These are phyloP conservation scores for Gephyroberyx darwinii DNA, from an alignment of 2,797 vertebrate genomes.

Conservation along the genomic window DNA sequence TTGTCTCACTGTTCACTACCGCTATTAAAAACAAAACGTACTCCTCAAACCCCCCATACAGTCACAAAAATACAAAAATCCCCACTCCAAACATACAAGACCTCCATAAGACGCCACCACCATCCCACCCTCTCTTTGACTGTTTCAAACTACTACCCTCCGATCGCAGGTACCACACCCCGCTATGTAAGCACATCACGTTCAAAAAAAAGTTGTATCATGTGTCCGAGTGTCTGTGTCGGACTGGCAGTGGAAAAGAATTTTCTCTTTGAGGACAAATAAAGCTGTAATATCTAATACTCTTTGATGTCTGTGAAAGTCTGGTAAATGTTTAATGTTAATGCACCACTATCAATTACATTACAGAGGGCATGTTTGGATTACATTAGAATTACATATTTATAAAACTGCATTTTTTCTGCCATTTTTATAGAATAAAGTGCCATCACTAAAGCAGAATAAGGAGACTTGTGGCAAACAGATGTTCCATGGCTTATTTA, in stretches of 20 bases:
- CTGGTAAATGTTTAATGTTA: constrained; percentile 12
- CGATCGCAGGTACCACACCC: not conserved
- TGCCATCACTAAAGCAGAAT: too few relatives aligned
- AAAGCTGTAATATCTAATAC: not conserved
- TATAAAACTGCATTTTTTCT: constrained; percentile 3
- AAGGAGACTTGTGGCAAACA: not conserved
- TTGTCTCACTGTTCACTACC: too few relatives aligned
- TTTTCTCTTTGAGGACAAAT: too few relatives aligned
- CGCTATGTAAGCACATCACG: too few relatives aligned
- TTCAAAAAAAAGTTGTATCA: too few relatives aligned
- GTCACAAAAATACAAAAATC: too few relatives aligned
- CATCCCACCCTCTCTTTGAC: not conserved
- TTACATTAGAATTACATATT: constrained; percentile 16
- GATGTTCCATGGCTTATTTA: constrained; percentile 20
- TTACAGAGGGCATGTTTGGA: not conserved
- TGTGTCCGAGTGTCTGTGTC: too few relatives aligned
- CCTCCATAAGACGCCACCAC: not conserved
- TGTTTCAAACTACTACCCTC: not conserved
- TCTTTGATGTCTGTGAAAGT: not conserved
- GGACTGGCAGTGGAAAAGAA: too few relatives aligned
- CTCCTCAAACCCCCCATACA: too few relatives aligned
- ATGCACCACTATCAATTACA: constrained; percentile 8
- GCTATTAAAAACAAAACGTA: too few relatives aligned
- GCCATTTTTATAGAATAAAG: too few relatives aligned
- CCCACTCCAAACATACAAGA: not conserved